Base-by-base conservation (phyloP, 1,140 invertebrate species). In the Cepaea nemoralis region DNA sequence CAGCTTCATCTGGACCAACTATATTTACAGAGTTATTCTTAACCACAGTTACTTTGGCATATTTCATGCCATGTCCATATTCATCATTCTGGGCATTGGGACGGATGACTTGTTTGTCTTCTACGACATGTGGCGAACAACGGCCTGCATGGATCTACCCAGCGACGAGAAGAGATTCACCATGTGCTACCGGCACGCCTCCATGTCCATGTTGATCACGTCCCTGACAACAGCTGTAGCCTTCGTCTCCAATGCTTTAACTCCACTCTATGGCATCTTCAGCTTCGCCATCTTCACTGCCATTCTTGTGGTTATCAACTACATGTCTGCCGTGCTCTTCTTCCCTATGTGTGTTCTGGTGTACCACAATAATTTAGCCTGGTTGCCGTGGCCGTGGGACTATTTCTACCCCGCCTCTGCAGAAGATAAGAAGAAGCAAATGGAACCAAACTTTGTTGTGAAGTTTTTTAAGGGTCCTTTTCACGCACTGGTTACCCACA, bases 41-140 rank as follows among this genome's bases (percentile, higher is more conserved):
- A 82, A 83, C 19, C 88, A 85, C 59, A 55, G 24, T 50, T 90
- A 89, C 76, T 89, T 90, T 76, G 89, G 89, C 74, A 87, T 86
- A 78, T 89, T 89, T 59, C 88, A 89, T 77, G 83, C 89, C 0
- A 84, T 90, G 66, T 80, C 88, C 16, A 85, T 89, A 31, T 89
- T 89, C 80, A 86, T 89, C 66, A 89, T 89, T 35, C 84, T 89
- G 14, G 89, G 89, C 10, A 88, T 89, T 45, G 88, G 88, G 27
- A 85, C 87, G 67, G 88, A 89, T 69, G 87, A 89, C 66, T 82
- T 90, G 22, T 89, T 89, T 82, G 86, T 90, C 14, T 90, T 89
- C 50, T 89, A 85, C 63, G 89, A 90, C 50, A 83, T 84, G 0
- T 90, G 89, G 89, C 70, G 85, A 14, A 80, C 87, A 19, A 86